Conservation (phyloP, 2,888 invertebrate genomes). For the Drosophila stalkeri region DNA sequence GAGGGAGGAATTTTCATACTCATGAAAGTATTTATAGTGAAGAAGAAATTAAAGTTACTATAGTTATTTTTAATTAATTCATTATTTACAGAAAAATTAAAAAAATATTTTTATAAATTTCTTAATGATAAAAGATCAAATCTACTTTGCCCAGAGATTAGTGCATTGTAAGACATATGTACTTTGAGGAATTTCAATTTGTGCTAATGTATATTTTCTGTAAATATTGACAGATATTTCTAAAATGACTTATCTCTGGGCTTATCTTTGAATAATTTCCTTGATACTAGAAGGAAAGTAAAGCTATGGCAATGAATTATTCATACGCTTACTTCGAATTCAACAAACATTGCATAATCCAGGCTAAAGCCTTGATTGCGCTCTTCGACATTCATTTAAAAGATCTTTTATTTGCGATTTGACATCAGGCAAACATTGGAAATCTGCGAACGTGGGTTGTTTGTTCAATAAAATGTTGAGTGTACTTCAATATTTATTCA, state of each 20-base stretch:
- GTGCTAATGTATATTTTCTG: slow-evolving; percentile 8
- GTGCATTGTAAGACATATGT: background rate
- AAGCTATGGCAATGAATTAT: slow-evolving; percentile 22
- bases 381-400: slow-evolving; percentile 4
- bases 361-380: slow-evolving; percentile 8
- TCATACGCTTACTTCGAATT: slow-evolving; percentile 2
- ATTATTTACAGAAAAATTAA: background rate
- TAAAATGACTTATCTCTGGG: slow-evolving; percentile 35
- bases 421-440: slow-evolving; percentile 13
- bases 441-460: slow-evolving; percentile 36
- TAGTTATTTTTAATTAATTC: background rate
- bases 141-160: background rate
- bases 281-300: slow-evolving; percentile 2
- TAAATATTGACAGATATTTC: slow-evolving; percentile 8
- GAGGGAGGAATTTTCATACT: background rate
- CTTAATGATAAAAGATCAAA: background rate
- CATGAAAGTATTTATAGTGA: background rate
- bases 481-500: slow-evolving; percentile 37
- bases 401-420: slow-evolving; percentile 18
- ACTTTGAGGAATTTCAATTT: background rate
- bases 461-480: slow-evolving; percentile 33
- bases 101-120: too few relatives aligned
- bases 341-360: slow-evolving; percentile 8
- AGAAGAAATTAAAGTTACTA: too few relatives aligned
- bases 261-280: slow-evolving; percentile 31